These are phyloP conservation scores for Pedicia rivosa DNA, from an alignment of 2,888 invertebrate species.

Conservation along the genomic window DNA sequence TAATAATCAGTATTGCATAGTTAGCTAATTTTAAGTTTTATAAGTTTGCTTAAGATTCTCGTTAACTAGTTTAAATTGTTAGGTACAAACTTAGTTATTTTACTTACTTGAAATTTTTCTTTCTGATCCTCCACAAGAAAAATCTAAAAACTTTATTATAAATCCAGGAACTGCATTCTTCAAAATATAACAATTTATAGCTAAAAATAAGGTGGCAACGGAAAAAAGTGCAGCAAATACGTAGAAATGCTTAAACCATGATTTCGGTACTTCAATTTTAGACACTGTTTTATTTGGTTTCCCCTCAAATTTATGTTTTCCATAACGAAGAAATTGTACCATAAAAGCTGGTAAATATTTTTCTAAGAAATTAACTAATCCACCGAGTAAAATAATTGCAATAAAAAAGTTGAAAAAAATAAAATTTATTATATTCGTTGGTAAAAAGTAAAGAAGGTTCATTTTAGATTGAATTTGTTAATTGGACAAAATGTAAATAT, in stretches of 20 bases:
- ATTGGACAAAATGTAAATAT: too few species aligned
- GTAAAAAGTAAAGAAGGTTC: too few species aligned
- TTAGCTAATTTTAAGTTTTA: constrained; percentile 1
- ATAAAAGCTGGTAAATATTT: constrained; percentile 47
- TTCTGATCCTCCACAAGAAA: constrained; percentile 28
- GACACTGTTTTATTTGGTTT: constrained; percentile 24
- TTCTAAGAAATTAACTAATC: constrained; percentile 47
- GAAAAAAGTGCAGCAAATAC: constrained; percentile 46
- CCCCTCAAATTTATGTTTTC: constrained; percentile 45
- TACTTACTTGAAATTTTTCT: constrained; percentile 20
- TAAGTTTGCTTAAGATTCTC: too few species aligned
- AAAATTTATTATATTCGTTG: constrained; percentile 20
- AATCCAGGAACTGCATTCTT: constrained; percentile 33
- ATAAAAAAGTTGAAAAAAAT: constrained; percentile 23
- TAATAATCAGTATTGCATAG: constrained; percentile 3
- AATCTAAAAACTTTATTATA: constrained; percentile 22
- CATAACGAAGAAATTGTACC: constrained; percentile 50
- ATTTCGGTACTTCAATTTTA: constrained; percentile 53
- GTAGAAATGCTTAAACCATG: constrained; percentile 71
- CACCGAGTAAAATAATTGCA: constrained; percentile 36
- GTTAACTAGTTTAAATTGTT: constrained; percentile 7
- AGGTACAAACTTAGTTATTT: constrained; percentile 1
- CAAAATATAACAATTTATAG: constrained; percentile 35
- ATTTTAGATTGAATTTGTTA: too few species aligned
- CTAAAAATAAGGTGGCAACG: constrained; percentile 31